Evolutionary conservation across 2,797 vertebrate species (phyloP).

Genomic region (Tadarida brasiliensis): DNA sequence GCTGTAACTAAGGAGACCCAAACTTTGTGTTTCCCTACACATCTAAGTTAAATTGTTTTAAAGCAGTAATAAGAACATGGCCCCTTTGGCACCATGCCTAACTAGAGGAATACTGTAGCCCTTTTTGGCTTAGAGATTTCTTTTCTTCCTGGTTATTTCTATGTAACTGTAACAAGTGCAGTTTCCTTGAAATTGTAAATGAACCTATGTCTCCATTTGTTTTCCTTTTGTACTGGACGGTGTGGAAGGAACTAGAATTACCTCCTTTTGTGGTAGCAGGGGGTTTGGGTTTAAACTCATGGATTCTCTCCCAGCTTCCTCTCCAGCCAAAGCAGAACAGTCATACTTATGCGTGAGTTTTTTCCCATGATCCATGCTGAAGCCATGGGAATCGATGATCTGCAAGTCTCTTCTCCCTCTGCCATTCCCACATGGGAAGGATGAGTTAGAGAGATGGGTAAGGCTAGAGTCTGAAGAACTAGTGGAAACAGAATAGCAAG

Average conservation of each 20-base stretch:
- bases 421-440: not conserved
- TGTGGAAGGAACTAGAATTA: not conserved
- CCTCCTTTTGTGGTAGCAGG: not conserved
- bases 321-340: not conserved
- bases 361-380: not conserved
- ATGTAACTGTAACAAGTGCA: not conserved
- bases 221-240: not conserved
- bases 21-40: not conserved
- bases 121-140: conserved; percentile 13
- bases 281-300: not conserved
- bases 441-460: not conserved
- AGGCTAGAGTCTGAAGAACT: not conserved
- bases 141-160: conserved; percentile 63
- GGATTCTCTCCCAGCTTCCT: not conserved
- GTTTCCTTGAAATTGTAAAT: conserved; percentile 65
- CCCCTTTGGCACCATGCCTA: not conserved
- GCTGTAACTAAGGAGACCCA: not conserved
- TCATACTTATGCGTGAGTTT: accelerated
- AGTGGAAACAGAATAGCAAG: not conserved
- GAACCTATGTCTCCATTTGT: not conserved
- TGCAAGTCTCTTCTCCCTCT: not conserved
- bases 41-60: not conserved
- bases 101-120: not conserved
- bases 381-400: not conserved
- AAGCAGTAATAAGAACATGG: not conserved